Percentiles rank a stretch among this genome's conserved stretches.
Conservation (phyloP, 2,888 invertebrate genomes). For the Spisula subtruncata region DNA sequence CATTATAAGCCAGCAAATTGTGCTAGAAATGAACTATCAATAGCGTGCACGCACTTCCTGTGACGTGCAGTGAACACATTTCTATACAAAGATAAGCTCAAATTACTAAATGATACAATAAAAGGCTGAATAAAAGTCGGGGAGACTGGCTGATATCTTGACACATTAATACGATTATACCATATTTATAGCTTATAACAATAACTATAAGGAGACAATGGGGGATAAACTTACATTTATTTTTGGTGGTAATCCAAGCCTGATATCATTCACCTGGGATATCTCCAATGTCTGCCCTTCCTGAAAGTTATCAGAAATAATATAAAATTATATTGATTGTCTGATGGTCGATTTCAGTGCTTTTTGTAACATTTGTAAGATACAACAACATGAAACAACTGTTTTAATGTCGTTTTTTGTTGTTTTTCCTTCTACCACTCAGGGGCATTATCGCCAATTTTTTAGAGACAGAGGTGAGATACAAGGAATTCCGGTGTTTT, state of each 20-base stretch:
- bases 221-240: slow-evolving; percentile 89
- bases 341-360: neutral
- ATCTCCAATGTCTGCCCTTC: slow-evolving; percentile 99
- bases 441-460: too few relatives aligned
- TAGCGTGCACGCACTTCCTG: too few relatives aligned
- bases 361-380: neutral
- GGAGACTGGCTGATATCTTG: neutral
- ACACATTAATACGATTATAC: neutral
- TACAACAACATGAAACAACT: too few relatives aligned
- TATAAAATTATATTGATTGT: slow-evolving; percentile 38
- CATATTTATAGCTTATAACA: neutral
- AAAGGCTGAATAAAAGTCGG: neutral
- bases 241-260: slow-evolving; percentile 97
- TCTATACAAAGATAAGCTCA: too few relatives aligned
- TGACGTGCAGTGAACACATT: too few relatives aligned
- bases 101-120: neutral
- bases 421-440: too few relatives aligned
- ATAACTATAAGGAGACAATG: neutral
- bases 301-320: slow-evolving; percentile 89
- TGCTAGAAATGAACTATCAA: too few relatives aligned
- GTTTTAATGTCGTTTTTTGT: too few relatives aligned
- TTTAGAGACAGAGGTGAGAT: too few relatives aligned
- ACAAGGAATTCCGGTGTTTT: too few relatives aligned
- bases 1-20: too few relatives aligned
- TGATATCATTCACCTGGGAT: slow-evolving; percentile 98